Percentiles rank a stretch among this genome's conserved stretches.
Evolutionary conservation across 1,140 invertebrate species (phyloP).

Genomic region (Drosophila rhopaloa): DNA sequence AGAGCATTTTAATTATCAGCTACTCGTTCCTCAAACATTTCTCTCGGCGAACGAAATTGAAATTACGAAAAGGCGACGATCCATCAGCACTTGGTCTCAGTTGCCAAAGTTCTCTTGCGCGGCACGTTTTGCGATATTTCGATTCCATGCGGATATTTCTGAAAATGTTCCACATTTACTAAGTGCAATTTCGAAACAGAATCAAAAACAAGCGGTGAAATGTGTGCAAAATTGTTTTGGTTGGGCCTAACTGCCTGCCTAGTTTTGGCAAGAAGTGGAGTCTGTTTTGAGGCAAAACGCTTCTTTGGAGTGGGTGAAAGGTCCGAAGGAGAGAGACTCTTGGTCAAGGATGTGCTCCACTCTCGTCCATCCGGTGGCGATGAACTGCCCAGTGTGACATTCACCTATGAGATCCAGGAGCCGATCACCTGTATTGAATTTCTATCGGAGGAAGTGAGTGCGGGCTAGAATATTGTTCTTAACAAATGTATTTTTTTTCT

Average conservation of each 20-base stretch:
- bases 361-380: constrained; percentile 46
- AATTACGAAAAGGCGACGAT: constrained; percentile 44
- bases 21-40: constrained; percentile 14
- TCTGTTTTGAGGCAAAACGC: constrained; percentile 33
- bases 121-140: constrained; percentile 47
- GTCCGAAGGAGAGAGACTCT: constrained; percentile 59
- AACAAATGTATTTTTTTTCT: too few relatives aligned
- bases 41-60: constrained; percentile 50
- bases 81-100: constrained; percentile 64
- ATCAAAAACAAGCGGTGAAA: constrained; percentile 8
- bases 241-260: constrained; percentile 26
- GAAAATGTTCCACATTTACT: constrained; percentile 37
- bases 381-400: constrained; percentile 57
- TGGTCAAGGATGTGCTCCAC: constrained; percentile 70
- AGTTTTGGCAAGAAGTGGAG: constrained; percentile 17
- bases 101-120: constrained; percentile 68
- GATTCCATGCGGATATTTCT: constrained; percentile 9
- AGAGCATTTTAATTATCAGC: constrained; percentile 1
- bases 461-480: too few relatives aligned
- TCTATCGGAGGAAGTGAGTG: constrained; percentile 72
- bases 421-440: constrained; percentile 76
- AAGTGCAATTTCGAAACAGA: constrained; percentile 7
- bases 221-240: constrained; percentile 31
- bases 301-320: constrained; percentile 62
- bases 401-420: constrained; percentile 67